Percentiles rank a stretch among this genome's conserved stretches.
Evolutionary conservation across 1,140 invertebrate species (phyloP).

Genomic region (Zaprionus tsacasi): DNA sequence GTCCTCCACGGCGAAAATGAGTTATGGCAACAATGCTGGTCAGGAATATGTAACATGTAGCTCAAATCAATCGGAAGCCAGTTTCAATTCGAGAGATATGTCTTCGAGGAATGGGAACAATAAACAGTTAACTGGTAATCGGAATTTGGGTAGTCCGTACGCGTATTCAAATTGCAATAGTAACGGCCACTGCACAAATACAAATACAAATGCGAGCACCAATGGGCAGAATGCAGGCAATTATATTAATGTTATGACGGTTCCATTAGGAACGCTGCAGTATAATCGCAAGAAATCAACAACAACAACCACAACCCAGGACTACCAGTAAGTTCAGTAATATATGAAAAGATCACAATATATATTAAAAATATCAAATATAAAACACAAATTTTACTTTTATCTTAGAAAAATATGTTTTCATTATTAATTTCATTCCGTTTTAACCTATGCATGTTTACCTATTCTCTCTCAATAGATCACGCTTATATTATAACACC

Average conservation of each 20-base stretch:
- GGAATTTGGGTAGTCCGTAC: slow-evolving; percentile 47
- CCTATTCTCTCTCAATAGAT: slow-evolving; percentile 36
- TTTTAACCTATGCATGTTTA: neutral
- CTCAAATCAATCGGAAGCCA: slow-evolving; percentile 47
- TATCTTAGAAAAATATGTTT: neutral
- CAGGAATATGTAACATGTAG: slow-evolving; percentile 64
- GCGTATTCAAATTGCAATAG: slow-evolving; percentile 52
- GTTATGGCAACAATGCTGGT: slow-evolving; percentile 48
- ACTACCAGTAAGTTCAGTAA: slow-evolving; percentile 73
- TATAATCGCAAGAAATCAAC: slow-evolving; percentile 80
- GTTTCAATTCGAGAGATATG: slow-evolving; percentile 55
- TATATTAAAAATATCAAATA: neutral
- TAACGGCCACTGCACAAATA: slow-evolving; percentile 57
- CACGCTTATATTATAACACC: slow-evolving; percentile 78
- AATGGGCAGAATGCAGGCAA: slow-evolving; percentile 58
- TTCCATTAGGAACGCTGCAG: slow-evolving; percentile 76
- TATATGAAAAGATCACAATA: neutral
- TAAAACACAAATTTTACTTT: neutral
- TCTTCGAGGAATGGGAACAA: slow-evolving; percentile 49
- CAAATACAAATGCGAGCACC: slow-evolving; percentile 57
- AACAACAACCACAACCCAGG: slow-evolving; percentile 61
- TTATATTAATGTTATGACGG: slow-evolving; percentile 81
- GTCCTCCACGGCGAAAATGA: slow-evolving; percentile 57
- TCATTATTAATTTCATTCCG: too few relatives aligned
- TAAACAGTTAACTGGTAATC: slow-evolving; percentile 47